Evolutionary conservation across 2,113 vertebrate genomes (phyloP).

Genomic region (Chloroceryle aenea): DNA sequence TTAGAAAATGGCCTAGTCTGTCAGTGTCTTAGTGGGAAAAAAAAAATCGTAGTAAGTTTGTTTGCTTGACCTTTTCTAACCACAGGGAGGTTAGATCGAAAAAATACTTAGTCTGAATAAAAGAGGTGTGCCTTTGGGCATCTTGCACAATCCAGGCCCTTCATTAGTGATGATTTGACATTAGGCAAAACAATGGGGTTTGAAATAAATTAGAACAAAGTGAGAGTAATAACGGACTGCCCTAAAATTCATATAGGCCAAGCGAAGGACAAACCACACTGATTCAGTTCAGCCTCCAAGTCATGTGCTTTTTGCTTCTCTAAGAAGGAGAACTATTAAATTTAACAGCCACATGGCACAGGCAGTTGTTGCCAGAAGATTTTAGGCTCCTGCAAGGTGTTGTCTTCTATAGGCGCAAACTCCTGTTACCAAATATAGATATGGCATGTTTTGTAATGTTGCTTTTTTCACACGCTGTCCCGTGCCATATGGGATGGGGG

Average conservation of each 20-base stretch:
- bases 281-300: not conserved
- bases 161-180: not conserved
- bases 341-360: not conserved
- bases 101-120: not conserved
- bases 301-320: not conserved
- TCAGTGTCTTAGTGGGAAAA: not conserved
- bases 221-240: not conserved
- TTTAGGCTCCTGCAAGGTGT: not conserved
- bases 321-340: not conserved
- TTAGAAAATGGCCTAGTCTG: not conserved
- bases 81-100: not conserved
- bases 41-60: not conserved
- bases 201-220: conserved; percentile 9
- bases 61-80: not conserved
- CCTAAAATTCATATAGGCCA: not conserved
- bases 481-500: not conserved
- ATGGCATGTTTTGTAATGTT: not conserved
- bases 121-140: not conserved
- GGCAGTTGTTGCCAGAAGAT: not conserved
- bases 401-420: not conserved
- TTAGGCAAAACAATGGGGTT: not conserved
- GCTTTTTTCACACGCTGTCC: not conserved
- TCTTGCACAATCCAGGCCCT: not conserved
- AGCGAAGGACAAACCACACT: not conserved
- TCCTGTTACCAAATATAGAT: not conserved